phyloP scores from a whole-genome alignment of 2,888 invertebrate species.

The Uloborus plumipes region DNA sequence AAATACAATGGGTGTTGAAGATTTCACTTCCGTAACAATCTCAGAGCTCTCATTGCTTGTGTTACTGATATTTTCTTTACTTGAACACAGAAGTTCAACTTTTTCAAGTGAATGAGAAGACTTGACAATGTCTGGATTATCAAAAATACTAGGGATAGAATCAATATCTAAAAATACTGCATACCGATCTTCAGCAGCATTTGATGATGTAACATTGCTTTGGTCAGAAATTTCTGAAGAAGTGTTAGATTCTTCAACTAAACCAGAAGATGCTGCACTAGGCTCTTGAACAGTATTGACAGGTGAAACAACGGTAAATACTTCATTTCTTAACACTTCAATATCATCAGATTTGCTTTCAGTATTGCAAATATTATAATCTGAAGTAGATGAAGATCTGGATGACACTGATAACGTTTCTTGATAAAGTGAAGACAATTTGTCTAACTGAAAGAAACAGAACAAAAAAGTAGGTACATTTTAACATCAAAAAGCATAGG shows the following conservation, averaged over 20 bases:
- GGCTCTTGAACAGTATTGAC: not conserved
- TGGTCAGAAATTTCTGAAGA: not conserved
- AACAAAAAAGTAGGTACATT: not conserved
- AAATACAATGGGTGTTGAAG: constrained; percentile 78
- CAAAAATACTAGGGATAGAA: constrained; percentile 59
- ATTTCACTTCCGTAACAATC: constrained; percentile 11
- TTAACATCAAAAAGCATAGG: no score
- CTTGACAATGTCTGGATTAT: constrained; percentile 41
- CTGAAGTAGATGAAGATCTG: constrained; percentile 56
- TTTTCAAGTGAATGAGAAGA: not conserved
- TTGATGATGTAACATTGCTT: not conserved
- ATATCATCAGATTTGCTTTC: constrained; percentile 28
- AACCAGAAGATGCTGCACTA: not conserved
- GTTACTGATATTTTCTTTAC: not conserved
- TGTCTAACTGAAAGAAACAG: constrained; percentile 39
- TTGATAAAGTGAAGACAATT: constrained; percentile 46
- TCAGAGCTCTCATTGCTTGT: not conserved
- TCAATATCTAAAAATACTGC: constrained; percentile 62
- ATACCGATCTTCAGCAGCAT: constrained; percentile 49
- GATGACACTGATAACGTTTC: constrained; percentile 59
- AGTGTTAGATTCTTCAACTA: not conserved
- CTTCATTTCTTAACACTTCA: constrained; percentile 20
- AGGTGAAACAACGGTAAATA: not conserved
- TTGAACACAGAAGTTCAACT: not conserved
- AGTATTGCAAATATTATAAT: constrained; percentile 21